These are phyloP conservation scores for Folsomia manolachei DNA, from an alignment of 2,888 invertebrate genomes.

Conservation along the genomic window DNA sequence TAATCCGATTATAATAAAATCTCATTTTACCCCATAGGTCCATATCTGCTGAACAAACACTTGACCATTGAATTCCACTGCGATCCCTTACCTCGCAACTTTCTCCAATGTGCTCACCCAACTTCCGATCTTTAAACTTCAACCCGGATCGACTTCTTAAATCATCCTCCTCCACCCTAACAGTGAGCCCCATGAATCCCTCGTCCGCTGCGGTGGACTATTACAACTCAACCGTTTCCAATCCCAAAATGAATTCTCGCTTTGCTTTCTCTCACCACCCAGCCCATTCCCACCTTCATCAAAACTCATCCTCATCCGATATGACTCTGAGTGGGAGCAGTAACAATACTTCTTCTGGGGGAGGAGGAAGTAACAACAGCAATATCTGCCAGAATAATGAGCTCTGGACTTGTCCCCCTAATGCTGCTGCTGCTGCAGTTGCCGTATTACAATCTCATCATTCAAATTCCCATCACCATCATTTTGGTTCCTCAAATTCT, in stretches of 20 bases:
- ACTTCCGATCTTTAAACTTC: neutral
- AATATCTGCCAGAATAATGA: constrained; percentile 34
- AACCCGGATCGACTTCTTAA: neutral
- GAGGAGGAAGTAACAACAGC: constrained; percentile 20
- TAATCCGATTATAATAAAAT: too few relatives aligned
- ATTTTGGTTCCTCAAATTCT: constrained; percentile 40
- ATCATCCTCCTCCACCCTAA: neutral
- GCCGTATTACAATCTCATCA: constrained; percentile 38
- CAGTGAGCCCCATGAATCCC: neutral
- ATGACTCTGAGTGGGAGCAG: constrained; percentile 16
- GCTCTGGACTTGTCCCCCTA: constrained; percentile 35
- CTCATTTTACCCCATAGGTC: neutral
- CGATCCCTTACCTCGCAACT: neutral
- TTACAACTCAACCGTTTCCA: constrained; percentile 6
- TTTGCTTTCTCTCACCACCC: constrained; percentile 48
- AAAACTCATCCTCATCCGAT: constrained; percentile 24
- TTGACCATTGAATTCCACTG: too few relatives aligned
- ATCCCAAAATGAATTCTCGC: constrained; percentile 46
- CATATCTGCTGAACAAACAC: too few relatives aligned
- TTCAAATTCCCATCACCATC: constrained; percentile 33
- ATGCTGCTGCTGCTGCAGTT: constrained; percentile 32
- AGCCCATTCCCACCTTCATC: constrained; percentile 35
- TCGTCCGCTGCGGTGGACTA: neutral
- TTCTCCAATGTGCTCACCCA: neutral
- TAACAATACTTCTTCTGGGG: constrained; percentile 13